Percentiles rank a stretch among this genome's conserved stretches.
These are phyloP conservation scores for Pyrocoelia pectoralis DNA, from an alignment of 2,888 invertebrate genomes.

Conservation along the genomic window DNA sequence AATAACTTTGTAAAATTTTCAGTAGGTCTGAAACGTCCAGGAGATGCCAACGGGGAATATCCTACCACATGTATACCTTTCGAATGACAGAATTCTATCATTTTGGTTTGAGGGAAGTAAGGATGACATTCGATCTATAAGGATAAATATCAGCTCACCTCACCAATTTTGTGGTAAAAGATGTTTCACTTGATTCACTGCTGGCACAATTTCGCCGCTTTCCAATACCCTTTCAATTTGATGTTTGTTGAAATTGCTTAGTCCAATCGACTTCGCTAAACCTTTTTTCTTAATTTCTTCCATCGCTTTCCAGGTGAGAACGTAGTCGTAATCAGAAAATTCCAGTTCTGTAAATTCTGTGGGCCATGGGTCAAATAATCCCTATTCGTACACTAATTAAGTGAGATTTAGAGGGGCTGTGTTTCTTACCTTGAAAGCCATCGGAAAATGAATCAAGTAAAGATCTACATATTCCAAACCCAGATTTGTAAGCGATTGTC, in stretches of 20 bases:
- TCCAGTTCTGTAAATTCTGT: neutral
- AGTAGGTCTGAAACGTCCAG: constrained; percentile 76
- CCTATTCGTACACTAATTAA: neutral
- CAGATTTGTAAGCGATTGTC: constrained; percentile 74
- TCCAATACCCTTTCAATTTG: constrained; percentile 76
- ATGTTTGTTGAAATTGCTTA: constrained; percentile 82
- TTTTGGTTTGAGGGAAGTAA: constrained; percentile 66
- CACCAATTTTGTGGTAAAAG: neutral
- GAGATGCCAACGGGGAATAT: constrained; percentile 83
- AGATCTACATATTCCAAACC: constrained; percentile 83
- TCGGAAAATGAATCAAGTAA: constrained; percentile 93
- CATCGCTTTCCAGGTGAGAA: constrained; percentile 80
- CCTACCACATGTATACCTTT: constrained; percentile 74
- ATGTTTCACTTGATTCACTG: constrained; percentile 64
- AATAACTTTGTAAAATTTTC: neutral
- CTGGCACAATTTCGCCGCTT: constrained; percentile 71
- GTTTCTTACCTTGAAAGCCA: constrained; percentile 84
- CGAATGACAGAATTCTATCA: constrained; percentile 72
- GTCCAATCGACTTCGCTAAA: constrained; percentile 75
- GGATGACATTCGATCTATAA: constrained; percentile 71
- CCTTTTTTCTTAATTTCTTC: constrained; percentile 74
- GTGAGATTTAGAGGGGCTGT: no score
- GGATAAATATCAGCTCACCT: neutral
- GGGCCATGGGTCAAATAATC: neutral
- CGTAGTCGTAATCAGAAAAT: constrained; percentile 61